Evolutionary conservation across 1,140 invertebrate species (phyloP), one percentile per base, ranked within the genome.

Genomic region (Nymphalis io): DNA sequence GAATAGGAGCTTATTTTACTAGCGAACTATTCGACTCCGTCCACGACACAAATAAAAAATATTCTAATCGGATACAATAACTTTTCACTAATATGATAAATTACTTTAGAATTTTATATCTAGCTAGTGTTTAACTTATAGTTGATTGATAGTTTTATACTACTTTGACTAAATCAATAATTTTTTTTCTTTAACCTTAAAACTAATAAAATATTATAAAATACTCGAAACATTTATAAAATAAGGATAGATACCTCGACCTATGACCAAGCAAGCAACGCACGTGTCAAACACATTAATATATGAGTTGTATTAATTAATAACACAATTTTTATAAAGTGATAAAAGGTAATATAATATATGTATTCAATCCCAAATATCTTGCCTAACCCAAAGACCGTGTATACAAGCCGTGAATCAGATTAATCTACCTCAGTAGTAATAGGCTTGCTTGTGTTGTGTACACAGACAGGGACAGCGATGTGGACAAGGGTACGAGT

Each of bases 321-420:
- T 51, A 20, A 20, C 11, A 11, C 0, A 10, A 33, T 11, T 27
- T 55, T 27, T 55, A 55, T 55, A 55, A 15, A 55, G 11, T 27
- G 20, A 23, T 55, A 55, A 44, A 44, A 44, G 40, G 13, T 15
- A 44, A 55, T 51, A 51, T 51, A 51, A 8, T 55, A 55, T 55
- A 27, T 55, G 16, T 23, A 27, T 55, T 55, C 20, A 55, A 55
- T 55, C 51, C 51, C 60, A 62, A 70, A 70, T 61, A 53, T 21
- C 61, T 64, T 70, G 68, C 48, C 48, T 65, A 70, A 60, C 48
- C 57, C 44, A 66, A 69, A 59, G 59, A 74, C 62, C 40, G 42
- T 61, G 46, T 67, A 64, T 44, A 57, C 59, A 76, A 61, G 51
- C 78, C 81, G 84, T 90, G 85, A 88, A 89, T 89, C 83, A 86